Conservation (phyloP, 2,797 vertebrate species). For the Lateolabrax maculatus region DNA sequence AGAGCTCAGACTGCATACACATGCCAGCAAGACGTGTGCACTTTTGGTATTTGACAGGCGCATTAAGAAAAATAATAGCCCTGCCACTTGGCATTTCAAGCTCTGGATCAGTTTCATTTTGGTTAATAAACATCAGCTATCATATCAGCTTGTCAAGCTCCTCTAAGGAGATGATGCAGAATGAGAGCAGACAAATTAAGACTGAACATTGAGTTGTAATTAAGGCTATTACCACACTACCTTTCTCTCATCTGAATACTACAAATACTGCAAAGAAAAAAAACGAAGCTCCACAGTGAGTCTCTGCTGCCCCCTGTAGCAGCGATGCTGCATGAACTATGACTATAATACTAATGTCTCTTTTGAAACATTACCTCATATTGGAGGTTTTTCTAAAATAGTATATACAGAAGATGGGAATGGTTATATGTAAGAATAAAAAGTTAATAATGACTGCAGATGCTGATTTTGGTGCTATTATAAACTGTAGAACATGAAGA, state of each 20-base stretch:
- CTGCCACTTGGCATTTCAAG: constrained; percentile 57
- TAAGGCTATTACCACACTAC: constrained; percentile 12
- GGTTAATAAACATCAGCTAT: constrained; percentile 51
- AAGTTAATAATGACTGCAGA: constrained; percentile 5
- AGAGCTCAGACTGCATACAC: constrained; percentile 13
- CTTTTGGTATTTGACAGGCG: constrained; percentile 49
- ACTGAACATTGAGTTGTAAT: constrained; percentile 49
- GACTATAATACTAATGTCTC: background rate
- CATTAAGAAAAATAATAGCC: constrained; percentile 60
- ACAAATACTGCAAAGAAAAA: constrained; percentile 15
- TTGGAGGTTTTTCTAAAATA: constrained; percentile 12
- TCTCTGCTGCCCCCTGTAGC: constrained; percentile 68
- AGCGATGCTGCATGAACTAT: background rate
- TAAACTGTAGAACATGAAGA: background rate
- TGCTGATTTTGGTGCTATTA: constrained; percentile 19
- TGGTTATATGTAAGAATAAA: background rate
- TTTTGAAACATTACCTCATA: constrained; percentile 13
- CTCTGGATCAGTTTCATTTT: constrained; percentile 47
- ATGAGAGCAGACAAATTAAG: constrained; percentile 36
- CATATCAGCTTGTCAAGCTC: constrained; percentile 21
- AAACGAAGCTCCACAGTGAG: background rate
- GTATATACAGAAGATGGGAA: background rate
- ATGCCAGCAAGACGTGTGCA: constrained; percentile 32
- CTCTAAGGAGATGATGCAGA: constrained; percentile 39
- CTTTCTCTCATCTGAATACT: constrained; percentile 31